These are phyloP conservation scores for Himalopsyche anomala DNA, from an alignment of 2,888 invertebrate species.

Conservation along the genomic window DNA sequence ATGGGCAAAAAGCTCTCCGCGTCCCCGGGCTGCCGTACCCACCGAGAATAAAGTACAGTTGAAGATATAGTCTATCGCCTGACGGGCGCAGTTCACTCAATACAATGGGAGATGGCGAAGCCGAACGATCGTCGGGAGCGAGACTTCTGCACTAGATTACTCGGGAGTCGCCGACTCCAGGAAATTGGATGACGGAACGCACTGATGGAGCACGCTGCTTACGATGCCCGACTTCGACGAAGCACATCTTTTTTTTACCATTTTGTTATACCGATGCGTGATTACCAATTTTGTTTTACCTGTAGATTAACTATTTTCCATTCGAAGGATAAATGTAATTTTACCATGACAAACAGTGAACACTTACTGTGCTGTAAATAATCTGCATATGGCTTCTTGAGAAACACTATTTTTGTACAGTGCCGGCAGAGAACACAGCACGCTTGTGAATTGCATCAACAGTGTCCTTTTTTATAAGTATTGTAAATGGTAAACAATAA, in stretches of 20 bases:
- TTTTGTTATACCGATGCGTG: background rate
- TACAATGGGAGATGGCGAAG: constrained; percentile 50
- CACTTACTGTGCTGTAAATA: background rate
- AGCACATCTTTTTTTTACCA: background rate
- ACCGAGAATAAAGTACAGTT: constrained; percentile 71
- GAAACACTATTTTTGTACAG: background rate
- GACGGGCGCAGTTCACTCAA: constrained; percentile 48
- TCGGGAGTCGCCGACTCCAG: constrained; percentile 65
- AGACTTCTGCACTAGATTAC: constrained; percentile 63
- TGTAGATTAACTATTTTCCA: background rate
- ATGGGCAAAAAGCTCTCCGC: constrained; percentile 80
- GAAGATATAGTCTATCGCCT: constrained; percentile 65
- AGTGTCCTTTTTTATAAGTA: background rate
- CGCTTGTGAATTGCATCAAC: background rate
- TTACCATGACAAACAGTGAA: background rate
- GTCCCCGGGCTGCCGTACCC: constrained; percentile 79
- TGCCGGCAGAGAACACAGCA: background rate
- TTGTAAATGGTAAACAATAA: too few species aligned
- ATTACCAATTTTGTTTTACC: background rate
- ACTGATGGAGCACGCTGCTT: constrained; percentile 21
- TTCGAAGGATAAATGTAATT: background rate
- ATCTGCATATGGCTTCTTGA: constrained; percentile 2
- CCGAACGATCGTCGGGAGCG: constrained; percentile 61
- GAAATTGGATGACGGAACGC: constrained; percentile 22
- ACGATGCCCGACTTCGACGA: background rate